Base-by-base conservation (phyloP, 2,113 vertebrate genomes). In the Nyctibius bracteatus region DNA sequence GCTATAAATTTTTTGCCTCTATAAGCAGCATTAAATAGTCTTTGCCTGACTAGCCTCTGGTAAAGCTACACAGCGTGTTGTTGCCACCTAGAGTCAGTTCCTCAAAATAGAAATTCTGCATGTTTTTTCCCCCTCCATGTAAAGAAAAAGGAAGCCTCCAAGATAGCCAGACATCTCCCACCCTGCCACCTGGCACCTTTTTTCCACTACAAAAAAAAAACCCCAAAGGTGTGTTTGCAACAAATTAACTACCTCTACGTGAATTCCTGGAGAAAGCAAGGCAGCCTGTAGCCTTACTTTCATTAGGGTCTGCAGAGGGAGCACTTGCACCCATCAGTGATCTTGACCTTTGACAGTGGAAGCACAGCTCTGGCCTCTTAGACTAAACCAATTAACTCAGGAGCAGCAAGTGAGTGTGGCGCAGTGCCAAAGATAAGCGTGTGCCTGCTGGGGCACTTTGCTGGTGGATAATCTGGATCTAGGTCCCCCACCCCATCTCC, bases 21-120 rank as follows among this genome's bases (percentile, higher is more conserved):
- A 14, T 57, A 63, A 74, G 51, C 35, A 82, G 52, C 39, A 5
- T n/a, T 41, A 39, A 54, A 79, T 8, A 54, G 20, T 20, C 17
- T 70, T 43, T 12, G 39, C 22, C 75, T 39, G 20, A 51, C 8
- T 10, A 41, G 19, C 10, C 25, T 41, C 51, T 41, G 30, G 8
- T 30, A 35, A 41, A 44, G 30, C 92, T 96, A 49, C 21, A 4
- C 19, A 90, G 96, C 41, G 10, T 93, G 24, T 68, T 95, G 74
- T 97, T 97, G 98, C 97, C 98, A 98, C 83, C 98, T 98, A 97
- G 94, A 95, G 98, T 70, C 88, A 14, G 61, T 33, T 84, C n/a
- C 15, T 6, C 30, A 61, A 86, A 96, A 75, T 4, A 78, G 84
- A 78, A 86, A 46, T 77, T 82, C 61, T 35, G 21, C 49, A 1